phyloP scores from a whole-genome alignment of 1,140 invertebrate genomes.

The Rhyacophila brunnea region DNA sequence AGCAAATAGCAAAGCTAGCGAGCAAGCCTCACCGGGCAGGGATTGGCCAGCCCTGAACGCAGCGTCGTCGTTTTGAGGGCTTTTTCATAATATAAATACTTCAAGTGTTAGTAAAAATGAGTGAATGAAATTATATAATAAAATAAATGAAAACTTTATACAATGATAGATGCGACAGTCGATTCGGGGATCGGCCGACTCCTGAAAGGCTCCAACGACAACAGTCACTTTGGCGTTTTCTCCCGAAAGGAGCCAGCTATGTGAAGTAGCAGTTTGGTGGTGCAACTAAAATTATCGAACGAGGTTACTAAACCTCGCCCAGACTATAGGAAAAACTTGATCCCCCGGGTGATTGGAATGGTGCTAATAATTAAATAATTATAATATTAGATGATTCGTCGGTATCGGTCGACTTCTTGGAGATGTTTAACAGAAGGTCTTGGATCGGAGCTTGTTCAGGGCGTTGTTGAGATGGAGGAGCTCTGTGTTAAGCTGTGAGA shows the following conservation, averaged over 20 bases:
- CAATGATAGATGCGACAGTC: constrained; percentile 32
- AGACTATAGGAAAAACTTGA: constrained; percentile 12
- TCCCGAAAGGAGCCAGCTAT: too few relatives aligned
- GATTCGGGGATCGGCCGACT: constrained; percentile 10
- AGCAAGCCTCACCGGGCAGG: neutral
- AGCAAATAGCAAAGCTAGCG: constrained; percentile 14
- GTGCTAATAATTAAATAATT: constrained; percentile 9
- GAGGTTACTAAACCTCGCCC: neutral
- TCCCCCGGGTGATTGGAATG: constrained; percentile 16
- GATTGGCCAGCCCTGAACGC: neutral
- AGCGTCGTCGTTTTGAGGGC: constrained; percentile 6
- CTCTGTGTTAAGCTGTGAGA: constrained; percentile 80
- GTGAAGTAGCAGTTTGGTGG: neutral
- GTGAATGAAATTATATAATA: constrained; percentile 25
- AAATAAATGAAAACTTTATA: constrained; percentile 33
- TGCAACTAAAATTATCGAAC: constrained; percentile 3
- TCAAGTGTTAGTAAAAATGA: constrained; percentile 23
- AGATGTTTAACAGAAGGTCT: constrained; percentile 52
- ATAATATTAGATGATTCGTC: neutral
- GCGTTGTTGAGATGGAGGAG: constrained; percentile 82
- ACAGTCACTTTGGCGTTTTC: neutral
- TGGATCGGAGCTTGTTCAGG: constrained; percentile 72
- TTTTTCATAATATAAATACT: constrained; percentile 23
- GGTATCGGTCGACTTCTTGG: constrained; percentile 12
- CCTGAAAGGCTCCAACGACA: neutral